Evolutionary conservation across 2,113 vertebrate genomes (phyloP).

Genomic region (Lepus europaeus): DNA sequence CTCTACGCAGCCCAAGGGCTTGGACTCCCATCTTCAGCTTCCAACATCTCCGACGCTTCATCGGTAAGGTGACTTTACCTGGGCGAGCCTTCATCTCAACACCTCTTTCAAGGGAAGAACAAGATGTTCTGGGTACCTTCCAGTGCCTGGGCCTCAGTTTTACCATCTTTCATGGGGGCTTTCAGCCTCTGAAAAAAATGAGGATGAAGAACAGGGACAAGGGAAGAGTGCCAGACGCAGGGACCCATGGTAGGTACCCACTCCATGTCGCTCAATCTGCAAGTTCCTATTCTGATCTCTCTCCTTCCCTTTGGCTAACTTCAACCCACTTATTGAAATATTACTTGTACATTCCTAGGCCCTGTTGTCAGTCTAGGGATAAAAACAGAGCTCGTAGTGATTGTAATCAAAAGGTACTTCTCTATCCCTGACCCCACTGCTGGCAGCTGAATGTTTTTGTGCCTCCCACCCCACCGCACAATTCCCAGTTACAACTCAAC

Average conservation of each 20-base stretch:
- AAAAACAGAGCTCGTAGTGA: neutral
- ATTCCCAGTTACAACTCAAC: neutral
- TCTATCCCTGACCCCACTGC: neutral
- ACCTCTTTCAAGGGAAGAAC: neutral
- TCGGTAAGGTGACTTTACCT: neutral
- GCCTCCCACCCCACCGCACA: neutral
- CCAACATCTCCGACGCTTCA: neutral
- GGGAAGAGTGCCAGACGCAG: no score
- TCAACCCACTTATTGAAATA: neutral
- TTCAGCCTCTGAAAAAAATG: neutral
- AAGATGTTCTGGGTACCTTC: neutral
- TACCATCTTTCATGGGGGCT: neutral
- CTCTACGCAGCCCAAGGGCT: neutral
- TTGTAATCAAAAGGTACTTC: neutral
- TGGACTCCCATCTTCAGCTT: neutral
- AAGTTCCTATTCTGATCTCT: neutral
- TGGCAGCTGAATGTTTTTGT: no score
- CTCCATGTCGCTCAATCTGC: accelerated
- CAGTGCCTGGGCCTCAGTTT: neutral
- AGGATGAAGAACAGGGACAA: neutral
- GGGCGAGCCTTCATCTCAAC: neutral
- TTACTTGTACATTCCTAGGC: neutral
- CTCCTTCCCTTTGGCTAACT: neutral
- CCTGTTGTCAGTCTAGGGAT: neutral
- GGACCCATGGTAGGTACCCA: accelerated